Conservation (phyloP, 2,113 vertebrate genomes). For the Elgaria multicarinata region DNA sequence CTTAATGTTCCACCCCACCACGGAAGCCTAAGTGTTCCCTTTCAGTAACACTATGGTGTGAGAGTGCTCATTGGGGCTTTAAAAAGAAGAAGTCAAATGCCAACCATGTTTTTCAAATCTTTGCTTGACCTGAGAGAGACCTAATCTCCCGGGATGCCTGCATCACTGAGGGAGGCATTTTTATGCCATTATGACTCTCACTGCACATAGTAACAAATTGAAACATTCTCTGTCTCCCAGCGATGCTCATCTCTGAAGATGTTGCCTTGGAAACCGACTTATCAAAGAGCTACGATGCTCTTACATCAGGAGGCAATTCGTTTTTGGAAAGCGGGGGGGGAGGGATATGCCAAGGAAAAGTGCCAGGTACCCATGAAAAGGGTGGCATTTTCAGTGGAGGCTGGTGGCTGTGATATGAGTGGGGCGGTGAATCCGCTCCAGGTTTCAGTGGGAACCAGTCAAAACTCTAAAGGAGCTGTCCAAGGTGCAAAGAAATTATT, state of each 20-base stretch:
- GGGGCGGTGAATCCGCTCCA: too few relatives aligned
- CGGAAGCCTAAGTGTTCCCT: too few relatives aligned
- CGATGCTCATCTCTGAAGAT: constrained; percentile 5
- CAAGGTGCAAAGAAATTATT: too few relatives aligned
- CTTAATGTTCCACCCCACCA: neutral
- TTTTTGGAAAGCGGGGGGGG: neutral
- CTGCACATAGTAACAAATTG: neutral
- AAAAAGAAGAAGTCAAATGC: neutral
- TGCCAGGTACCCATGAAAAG: neutral
- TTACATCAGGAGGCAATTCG: neutral
- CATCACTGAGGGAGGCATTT: neutral
- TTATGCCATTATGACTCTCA: neutral
- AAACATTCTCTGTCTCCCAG: constrained; percentile 12
- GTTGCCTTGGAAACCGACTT: constrained; percentile 31
- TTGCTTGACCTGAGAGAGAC: neutral
- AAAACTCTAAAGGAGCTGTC: too few relatives aligned
- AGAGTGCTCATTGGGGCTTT: neutral
- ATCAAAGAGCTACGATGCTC: constrained; percentile 8
- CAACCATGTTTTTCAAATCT: neutral
- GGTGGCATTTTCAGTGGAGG: too few relatives aligned
- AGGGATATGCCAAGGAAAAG: neutral
- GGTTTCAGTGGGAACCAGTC: too few relatives aligned
- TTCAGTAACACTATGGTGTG: neutral
- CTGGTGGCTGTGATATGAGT: too few relatives aligned
- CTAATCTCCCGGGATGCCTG: neutral